Conservation (phyloP, 35 echinoderm and acorn worm species). For the Nesometra sesokonis region DNA sequence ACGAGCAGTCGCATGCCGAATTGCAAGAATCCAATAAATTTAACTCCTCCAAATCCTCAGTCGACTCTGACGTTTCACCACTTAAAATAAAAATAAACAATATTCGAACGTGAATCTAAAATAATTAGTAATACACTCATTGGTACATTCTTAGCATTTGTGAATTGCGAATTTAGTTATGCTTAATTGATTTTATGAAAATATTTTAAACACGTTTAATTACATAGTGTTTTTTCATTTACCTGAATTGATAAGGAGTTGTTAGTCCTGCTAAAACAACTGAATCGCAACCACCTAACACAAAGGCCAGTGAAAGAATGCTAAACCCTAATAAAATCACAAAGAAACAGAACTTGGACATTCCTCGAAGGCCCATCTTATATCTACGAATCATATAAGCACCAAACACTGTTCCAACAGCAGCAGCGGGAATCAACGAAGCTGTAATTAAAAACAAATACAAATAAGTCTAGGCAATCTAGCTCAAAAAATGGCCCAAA, state of each 20-base stretch:
- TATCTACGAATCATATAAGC: slow-evolving; percentile 17
- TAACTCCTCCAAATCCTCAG: background rate
- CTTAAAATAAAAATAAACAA: background rate
- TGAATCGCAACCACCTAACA: slow-evolving; percentile 1
- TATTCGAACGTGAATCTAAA: too few relatives aligned
- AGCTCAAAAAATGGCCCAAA: too few relatives aligned
- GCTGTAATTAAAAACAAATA: background rate
- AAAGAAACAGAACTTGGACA: slow-evolving; percentile 5
- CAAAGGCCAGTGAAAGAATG: background rate
- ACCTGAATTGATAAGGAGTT: slow-evolving; percentile 6
- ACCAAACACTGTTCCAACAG: slow-evolving; percentile 31
- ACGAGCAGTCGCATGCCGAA: slow-evolving; percentile 1
- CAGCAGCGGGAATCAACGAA: slow-evolving; percentile 26
- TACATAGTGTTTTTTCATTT: background rate
- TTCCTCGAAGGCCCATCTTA: background rate
- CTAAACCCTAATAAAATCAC: background rate
- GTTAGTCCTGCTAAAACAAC: slow-evolving; percentile 27
- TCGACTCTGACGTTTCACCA: background rate
- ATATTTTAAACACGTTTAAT: too few relatives aligned
- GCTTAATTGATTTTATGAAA: too few relatives aligned
- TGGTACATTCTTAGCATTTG: too few relatives aligned
- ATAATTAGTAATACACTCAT: too few relatives aligned
- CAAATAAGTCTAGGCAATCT: too few relatives aligned
- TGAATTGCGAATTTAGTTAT: too few relatives aligned
- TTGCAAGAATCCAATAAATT: slow-evolving; percentile 29